Evolutionary conservation across 2,113 vertebrate genomes (phyloP).

Genomic region (Sphyrna mokarran): DNA sequence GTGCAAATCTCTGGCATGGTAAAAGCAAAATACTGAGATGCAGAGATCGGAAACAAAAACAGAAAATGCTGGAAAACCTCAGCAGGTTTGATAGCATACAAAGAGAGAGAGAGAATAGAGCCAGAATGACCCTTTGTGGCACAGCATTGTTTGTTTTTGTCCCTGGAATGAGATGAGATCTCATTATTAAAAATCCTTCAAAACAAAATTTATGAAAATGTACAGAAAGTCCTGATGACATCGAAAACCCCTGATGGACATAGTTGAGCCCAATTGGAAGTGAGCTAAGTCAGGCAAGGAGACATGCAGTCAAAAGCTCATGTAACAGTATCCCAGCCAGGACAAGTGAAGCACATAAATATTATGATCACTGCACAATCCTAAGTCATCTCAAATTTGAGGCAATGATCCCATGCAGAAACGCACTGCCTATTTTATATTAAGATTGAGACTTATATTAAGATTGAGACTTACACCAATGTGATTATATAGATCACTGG

Average conservation of each 20-base stretch:
- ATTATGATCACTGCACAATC: not conserved
- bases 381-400: too few relatives aligned
- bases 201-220: not conserved
- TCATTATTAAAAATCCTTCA: not conserved
- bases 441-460: not conserved
- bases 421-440: not conserved
- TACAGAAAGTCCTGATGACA: not conserved
- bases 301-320: not conserved
- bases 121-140: too few relatives aligned
- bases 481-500: not conserved
- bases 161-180: not conserved
- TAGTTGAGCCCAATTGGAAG: not conserved
- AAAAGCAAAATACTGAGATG: too few relatives aligned
- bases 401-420: not conserved
- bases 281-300: not conserved
- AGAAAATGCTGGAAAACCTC: too few relatives aligned
- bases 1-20: too few relatives aligned
- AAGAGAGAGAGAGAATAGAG: too few relatives aligned
- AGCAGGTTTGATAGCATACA: too few relatives aligned
- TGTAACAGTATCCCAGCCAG: not conserved
- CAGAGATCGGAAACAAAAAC: too few relatives aligned
- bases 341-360: not conserved
- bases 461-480: not conserved
- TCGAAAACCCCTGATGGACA: not conserved
- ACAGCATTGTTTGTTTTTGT: too few relatives aligned